phyloP scores from a whole-genome alignment of 2,113 vertebrate genomes.

The Porphyrio hochstetteri region DNA sequence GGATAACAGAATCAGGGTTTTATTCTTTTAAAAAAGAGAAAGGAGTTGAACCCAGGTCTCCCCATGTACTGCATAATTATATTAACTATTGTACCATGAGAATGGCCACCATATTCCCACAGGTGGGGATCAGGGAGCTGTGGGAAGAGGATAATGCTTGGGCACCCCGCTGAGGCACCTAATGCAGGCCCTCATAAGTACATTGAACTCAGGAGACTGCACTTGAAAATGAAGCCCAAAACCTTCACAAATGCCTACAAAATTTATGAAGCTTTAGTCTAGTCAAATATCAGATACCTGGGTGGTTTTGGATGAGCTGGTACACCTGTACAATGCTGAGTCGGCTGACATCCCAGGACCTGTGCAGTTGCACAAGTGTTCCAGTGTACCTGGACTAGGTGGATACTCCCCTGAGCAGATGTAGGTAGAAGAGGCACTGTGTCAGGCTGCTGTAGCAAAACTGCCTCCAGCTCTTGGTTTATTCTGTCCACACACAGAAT shows the following conservation, averaged over 20 bases:
- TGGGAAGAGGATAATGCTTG: accelerated
- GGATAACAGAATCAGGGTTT: neutral
- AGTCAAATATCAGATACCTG: neutral
- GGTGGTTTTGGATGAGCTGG: neutral
- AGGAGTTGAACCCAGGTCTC: neutral
- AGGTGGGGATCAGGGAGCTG: neutral
- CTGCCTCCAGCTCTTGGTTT: neutral
- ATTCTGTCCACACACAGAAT: neutral
- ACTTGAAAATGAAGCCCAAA: neutral
- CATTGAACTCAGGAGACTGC: neutral
- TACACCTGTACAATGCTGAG: accelerated
- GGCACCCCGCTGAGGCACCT: neutral
- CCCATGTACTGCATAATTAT: neutral
- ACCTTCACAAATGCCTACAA: neutral
- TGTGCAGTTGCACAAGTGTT: accelerated
- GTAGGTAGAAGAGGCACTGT: neutral
- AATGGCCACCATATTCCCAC: neutral
- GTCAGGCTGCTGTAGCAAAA: neutral
- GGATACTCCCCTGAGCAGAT: accelerated
- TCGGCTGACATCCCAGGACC: neutral
- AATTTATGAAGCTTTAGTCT: neutral
- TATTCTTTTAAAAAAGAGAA: neutral
- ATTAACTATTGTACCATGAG: neutral
- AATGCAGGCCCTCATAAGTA: neutral
- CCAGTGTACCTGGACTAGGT: accelerated